A percentile compares a stretch with the other conserved stretches of the same genome.
Conservation (phyloP, 1,140 invertebrate genomes). For the Procambarus clarkii region DNA sequence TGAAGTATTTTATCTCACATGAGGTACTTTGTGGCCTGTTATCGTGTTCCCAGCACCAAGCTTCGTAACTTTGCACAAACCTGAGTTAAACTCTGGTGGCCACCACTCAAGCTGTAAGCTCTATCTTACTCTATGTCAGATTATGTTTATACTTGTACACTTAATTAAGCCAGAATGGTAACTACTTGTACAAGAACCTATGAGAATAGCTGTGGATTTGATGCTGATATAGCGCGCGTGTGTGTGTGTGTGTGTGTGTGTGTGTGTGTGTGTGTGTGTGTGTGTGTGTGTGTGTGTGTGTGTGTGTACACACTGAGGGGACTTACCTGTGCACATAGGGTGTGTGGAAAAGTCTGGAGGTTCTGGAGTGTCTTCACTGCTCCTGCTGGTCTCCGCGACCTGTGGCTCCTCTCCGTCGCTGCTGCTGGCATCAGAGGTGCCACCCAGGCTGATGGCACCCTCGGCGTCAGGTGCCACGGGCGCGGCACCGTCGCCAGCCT, state of each 20-base stretch:
- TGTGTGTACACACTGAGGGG: too few species aligned
- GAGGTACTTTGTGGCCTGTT: too few species aligned
- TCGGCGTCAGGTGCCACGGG: background rate
- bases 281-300: background rate
- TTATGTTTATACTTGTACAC: too few species aligned
- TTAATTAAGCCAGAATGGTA: too few species aligned
- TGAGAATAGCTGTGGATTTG: too few species aligned
- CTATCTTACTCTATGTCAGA: too few species aligned
- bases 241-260: background rate
- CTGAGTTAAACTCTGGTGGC: too few species aligned
- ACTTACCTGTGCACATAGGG: constrained; percentile 42
- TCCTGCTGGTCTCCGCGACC: background rate
- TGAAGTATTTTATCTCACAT: too few species aligned
- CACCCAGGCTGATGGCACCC: background rate
- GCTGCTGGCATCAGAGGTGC: background rate
- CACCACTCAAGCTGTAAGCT: too few species aligned
- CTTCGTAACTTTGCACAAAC: too few species aligned
- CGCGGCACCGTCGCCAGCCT: background rate
- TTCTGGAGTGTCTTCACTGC: constrained; percentile 28
- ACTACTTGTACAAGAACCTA: too few species aligned
- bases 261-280: background rate
- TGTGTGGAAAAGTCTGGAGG: constrained; percentile 45
- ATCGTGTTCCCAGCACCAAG: too few species aligned
- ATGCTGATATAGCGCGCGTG: background rate
- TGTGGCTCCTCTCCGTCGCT: constrained; percentile 1